These are phyloP conservation scores for Pelagia noctiluca DNA, from an alignment of 30 jellyfish, hydroid and myxozoan species.

Conservation along the genomic window DNA sequence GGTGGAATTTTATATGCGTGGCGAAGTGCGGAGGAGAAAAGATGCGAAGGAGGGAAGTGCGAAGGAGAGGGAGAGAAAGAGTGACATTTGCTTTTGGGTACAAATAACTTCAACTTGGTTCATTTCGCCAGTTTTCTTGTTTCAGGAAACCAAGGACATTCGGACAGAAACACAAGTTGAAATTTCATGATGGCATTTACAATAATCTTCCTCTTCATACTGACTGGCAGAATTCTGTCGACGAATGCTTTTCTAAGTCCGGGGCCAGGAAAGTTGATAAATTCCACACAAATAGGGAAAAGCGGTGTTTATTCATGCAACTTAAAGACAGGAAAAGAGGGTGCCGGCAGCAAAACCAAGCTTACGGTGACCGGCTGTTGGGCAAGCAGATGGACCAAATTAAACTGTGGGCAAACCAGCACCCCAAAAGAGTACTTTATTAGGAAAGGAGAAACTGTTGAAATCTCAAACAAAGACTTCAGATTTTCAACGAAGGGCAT, in stretches of 20 bases:
- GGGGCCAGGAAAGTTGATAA: background rate
- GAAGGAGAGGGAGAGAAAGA: too few relatives aligned
- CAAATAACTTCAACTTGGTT: too few relatives aligned
- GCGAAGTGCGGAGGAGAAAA: too few relatives aligned
- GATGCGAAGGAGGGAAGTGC: too few relatives aligned
- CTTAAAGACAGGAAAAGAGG: background rate
- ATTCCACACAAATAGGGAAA: background rate
- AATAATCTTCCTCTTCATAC: too few relatives aligned
- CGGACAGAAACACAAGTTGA: too few relatives aligned
- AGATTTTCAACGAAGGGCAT: background rate
- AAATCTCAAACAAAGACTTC: background rate
- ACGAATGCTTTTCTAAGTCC: background rate
- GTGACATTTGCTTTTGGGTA: too few relatives aligned
- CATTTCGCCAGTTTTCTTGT: too few relatives aligned
- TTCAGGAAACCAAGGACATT: too few relatives aligned
- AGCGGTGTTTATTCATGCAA: background rate
- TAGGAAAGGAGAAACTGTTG: constrained; percentile 4
- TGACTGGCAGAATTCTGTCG: too few relatives aligned
- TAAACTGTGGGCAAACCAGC: background rate
- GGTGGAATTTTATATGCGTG: too few relatives aligned
- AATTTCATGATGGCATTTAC: too few relatives aligned
- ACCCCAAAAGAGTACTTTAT: background rate
- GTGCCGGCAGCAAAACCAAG: background rate
- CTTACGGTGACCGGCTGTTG: background rate
- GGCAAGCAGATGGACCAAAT: background rate